Percentiles rank a stretch among this genome's conserved stretches.
These are phyloP conservation scores for Andricus grossulariae DNA, from an alignment of 1,140 invertebrate species.

Conservation along the genomic window DNA sequence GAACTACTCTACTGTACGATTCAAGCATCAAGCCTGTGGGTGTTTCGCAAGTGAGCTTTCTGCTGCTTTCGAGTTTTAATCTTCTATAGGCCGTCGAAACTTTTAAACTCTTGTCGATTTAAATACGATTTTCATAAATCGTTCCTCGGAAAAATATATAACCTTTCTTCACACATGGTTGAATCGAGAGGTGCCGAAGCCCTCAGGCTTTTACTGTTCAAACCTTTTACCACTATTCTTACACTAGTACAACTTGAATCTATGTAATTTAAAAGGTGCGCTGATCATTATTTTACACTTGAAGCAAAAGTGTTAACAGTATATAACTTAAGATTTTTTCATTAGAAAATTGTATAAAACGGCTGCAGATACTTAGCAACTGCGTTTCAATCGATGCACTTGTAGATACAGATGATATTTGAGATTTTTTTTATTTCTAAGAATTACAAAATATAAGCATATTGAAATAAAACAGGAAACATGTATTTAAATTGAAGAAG, in stretches of 20 bases:
- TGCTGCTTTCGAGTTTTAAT: not conserved
- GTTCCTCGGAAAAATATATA: not conserved
- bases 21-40: not conserved
- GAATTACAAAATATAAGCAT: no score
- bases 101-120: not conserved
- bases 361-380: no score
- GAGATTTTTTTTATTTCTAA: no score
- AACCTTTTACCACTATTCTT: not conserved
- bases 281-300: no score
- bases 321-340: no score
- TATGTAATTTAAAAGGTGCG: not conserved
- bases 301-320: no score
- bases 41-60: constrained; percentile 8
- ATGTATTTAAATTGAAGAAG: no score
- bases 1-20: not conserved
- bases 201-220: not conserved
- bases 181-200: not conserved
- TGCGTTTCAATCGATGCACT: no score
- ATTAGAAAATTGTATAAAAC: no score
- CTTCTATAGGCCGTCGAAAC: not conserved
- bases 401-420: no score
- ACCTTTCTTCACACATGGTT: not conserved
- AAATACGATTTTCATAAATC: constrained; percentile 2
- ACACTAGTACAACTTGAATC: not conserved
- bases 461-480: no score